These are phyloP conservation scores for Chionodraco myersi DNA, from an alignment of 2,113 vertebrate genomes.

Conservation along the genomic window DNA sequence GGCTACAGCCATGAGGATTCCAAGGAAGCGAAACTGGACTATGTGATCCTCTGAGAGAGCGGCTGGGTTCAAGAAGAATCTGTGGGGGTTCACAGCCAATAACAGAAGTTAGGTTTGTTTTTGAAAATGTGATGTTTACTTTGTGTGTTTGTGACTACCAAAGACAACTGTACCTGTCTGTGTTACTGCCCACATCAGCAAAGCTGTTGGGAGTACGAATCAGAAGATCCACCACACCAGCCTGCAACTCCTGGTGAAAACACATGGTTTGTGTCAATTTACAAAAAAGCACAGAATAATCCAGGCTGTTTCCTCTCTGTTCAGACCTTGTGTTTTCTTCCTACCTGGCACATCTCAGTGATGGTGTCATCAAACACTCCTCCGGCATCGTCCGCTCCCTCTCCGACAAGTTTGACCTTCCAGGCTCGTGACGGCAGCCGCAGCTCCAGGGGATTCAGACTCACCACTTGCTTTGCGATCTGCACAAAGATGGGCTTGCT, in stretches of 20 bases:
- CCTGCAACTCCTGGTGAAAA: conserved; percentile 83
- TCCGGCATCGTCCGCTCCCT: conserved; percentile 87
- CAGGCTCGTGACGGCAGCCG: conserved; percentile 86
- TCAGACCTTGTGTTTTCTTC: conserved; percentile 10
- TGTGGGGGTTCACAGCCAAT: conserved; percentile 34
- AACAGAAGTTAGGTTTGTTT: not conserved
- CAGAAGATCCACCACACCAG: conserved; percentile 85
- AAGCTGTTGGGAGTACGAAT: conserved; percentile 86
- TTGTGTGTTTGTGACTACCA: not conserved
- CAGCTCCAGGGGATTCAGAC: conserved; percentile 84
- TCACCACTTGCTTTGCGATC: conserved; percentile 86
- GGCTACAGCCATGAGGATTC: conserved; percentile 87
- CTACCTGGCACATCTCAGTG: conserved; percentile 88
- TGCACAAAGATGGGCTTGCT: conserved; percentile 88
- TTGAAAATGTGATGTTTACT: not conserved
- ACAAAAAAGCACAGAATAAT: not conserved
- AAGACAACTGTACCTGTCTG: conserved; percentile 80
- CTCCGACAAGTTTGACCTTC: conserved; percentile 87
- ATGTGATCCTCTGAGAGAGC: conserved; percentile 82
- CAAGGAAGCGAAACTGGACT: conserved; percentile 86
- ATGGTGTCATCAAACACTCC: conserved; percentile 89
- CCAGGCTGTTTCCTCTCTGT: not conserved
- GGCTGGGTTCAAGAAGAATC: conserved; percentile 85
- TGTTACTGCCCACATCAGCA: conserved; percentile 87
- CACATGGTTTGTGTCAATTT: not conserved